Percentiles rank a stretch among this genome's conserved stretches.
Evolutionary conservation across 1,140 invertebrate species (phyloP).

Genomic region (Drosophila funebris): DNA sequence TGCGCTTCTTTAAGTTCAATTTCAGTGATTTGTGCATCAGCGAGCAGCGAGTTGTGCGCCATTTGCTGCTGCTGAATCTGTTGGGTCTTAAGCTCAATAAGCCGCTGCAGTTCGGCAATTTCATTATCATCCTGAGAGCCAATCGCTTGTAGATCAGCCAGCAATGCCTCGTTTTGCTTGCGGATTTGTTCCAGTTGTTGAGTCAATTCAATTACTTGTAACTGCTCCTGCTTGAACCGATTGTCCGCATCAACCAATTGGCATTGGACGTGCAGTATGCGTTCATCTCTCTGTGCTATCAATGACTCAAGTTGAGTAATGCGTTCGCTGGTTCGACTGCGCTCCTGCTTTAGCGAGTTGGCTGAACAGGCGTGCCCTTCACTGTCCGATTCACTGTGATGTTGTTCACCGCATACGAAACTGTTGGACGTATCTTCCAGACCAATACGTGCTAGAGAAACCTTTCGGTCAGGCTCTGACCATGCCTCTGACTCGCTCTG

Average conservation of each 20-base stretch:
- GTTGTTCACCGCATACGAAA: slow-evolving; percentile 27
- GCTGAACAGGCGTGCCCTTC: slow-evolving; percentile 46
- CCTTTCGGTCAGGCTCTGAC: slow-evolving; percentile 92
- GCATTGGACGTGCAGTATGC: slow-evolving; percentile 82
- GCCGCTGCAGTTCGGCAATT: slow-evolving; percentile 44
- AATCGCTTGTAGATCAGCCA: slow-evolving; percentile 72
- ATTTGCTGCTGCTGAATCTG: slow-evolving; percentile 63
- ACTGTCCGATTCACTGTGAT: slow-evolving; percentile 74
- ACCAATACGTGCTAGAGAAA: slow-evolving; percentile 91
- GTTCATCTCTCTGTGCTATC: slow-evolving; percentile 84
- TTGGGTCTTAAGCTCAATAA: slow-evolving; percentile 48
- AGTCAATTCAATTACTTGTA: slow-evolving; percentile 80
- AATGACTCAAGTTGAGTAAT: slow-evolving; percentile 84
- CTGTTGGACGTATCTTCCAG: slow-evolving; percentile 83
- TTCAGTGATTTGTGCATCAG: slow-evolving; percentile 77
- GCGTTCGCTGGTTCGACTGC: slow-evolving; percentile 83
- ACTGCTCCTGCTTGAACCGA: slow-evolving; percentile 84
- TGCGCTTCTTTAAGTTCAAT: slow-evolving; percentile 76
- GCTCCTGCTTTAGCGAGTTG: slow-evolving; percentile 60
- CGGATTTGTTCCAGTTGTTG: slow-evolving; percentile 61
- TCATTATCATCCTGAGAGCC: slow-evolving; percentile 54
- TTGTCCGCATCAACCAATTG: slow-evolving; percentile 80
- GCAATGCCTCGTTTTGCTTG: slow-evolving; percentile 66
- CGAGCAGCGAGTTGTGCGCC: slow-evolving; percentile 73
- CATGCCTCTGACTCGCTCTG: slow-evolving; percentile 92